These are phyloP conservation scores for Nestor notabilis DNA, from an alignment of 2,113 vertebrate genomes.

Conservation along the genomic window DNA sequence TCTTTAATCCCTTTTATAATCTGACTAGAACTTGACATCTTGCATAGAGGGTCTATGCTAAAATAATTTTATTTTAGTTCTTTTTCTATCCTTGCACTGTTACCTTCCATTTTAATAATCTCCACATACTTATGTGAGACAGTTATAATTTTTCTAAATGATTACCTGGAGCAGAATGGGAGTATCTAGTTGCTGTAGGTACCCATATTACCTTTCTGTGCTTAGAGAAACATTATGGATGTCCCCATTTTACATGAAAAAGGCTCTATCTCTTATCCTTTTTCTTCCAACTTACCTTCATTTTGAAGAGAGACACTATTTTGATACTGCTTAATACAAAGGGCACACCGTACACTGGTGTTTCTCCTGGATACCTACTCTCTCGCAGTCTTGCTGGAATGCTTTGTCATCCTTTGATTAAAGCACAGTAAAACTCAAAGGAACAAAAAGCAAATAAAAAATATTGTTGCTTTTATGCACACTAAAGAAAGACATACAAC, in stretches of 20 bases:
- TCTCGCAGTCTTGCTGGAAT: not conserved
- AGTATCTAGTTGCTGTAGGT: not conserved
- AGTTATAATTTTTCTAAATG: conserved; percentile 10
- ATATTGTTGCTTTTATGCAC: not conserved
- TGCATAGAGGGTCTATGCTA: not conserved
- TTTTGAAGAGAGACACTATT: not conserved
- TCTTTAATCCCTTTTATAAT: conserved; percentile 59
- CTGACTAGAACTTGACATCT: conserved; percentile 34
- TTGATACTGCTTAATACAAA: not conserved
- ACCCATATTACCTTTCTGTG: not conserved
- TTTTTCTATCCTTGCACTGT: not conserved
- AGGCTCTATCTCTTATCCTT: not conserved
- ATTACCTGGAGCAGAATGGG: not conserved
- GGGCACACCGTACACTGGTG: accelerated
- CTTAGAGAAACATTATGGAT: not conserved
- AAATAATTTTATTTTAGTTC: conserved; percentile 13
- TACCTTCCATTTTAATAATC: conserved; percentile 8
- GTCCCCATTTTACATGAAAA: not conserved
- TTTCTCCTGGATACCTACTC: not conserved
- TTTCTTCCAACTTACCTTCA: not conserved
- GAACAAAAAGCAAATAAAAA: not conserved
- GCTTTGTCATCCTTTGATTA: not conserved
- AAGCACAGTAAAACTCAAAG: not conserved
- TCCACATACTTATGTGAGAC: not conserved
- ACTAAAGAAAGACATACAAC: not conserved